phyloP scores from a whole-genome alignment of 2,113 vertebrate genomes.

The Pagrus major region DNA sequence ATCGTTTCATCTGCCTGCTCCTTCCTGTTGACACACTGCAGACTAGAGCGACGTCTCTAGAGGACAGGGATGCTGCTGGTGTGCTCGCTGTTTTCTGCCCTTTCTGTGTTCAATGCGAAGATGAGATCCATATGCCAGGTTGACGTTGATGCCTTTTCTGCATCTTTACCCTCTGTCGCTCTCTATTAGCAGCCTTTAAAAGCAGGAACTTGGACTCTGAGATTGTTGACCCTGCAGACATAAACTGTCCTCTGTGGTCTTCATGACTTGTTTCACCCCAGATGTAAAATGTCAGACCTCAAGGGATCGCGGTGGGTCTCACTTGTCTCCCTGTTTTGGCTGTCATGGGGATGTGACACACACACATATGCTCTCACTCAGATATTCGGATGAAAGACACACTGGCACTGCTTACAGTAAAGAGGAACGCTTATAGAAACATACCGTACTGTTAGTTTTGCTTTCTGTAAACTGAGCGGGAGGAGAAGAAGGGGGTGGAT shows the following conservation, averaged over 20 bases:
- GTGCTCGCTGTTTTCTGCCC: conserved; percentile 12
- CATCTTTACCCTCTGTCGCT: conserved; percentile 61
- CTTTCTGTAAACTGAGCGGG: conserved; percentile 37
- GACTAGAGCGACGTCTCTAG: conserved; percentile 22
- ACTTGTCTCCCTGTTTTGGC: background rate
- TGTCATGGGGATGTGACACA: background rate
- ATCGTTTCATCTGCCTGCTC: conserved; percentile 58
- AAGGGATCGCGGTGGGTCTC: conserved; percentile 14
- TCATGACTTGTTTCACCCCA: conserved; percentile 21
- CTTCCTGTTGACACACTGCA: conserved; percentile 58
- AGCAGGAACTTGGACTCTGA: background rate
- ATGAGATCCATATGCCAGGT: conserved; percentile 29
- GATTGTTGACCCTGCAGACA: conserved; percentile 40
- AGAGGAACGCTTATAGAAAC: conserved; percentile 57
- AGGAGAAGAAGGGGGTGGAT: background rate
- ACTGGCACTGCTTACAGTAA: conserved; percentile 38
- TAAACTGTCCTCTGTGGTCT: conserved; percentile 49
- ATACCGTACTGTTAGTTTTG: conserved; percentile 39
- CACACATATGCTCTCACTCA: conserved; percentile 62
- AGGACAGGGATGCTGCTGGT: conserved; percentile 27
- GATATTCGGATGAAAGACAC: conserved; percentile 50
- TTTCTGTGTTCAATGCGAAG: background rate
- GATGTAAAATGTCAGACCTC: conserved; percentile 47
- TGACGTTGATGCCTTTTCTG: background rate
- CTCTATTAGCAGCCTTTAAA: conserved; percentile 34